Evolutionary conservation across 2,888 invertebrate species (phyloP), one percentile per base, ranked within the genome.

Genomic region (Seladonia tumulorum): DNA sequence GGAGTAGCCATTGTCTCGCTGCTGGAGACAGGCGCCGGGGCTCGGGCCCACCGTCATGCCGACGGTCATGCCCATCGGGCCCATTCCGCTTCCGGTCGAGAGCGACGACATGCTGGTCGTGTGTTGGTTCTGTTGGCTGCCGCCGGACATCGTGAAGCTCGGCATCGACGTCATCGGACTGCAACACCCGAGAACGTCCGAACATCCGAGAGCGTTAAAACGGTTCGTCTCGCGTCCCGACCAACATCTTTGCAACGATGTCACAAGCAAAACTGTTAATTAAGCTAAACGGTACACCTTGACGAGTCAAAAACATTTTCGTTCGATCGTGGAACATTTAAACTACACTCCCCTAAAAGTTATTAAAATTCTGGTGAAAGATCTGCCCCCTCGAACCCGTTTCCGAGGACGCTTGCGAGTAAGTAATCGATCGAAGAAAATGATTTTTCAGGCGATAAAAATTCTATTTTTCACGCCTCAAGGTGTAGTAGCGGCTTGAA

Each of bases 151-250:
- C 47, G 94, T 95, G 93, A 96, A 96, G 86, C 96, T 95, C 49
- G 96, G 95, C 96, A 96, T 96, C 73, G 96, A 95, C 18, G 96
- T 95, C 96, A 96, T 96, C 47, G 96, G 95, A 91, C 96, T 96
- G 68, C 22, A 68, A 68, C 68, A 68, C 4, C 22, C 35, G 68
- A 35, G 39, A 39, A 68, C 10, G 22, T 39, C 22, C 35, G 57
- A 57, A 57, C 57, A 57, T 57, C 57, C n/a, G 57, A 57, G 57
- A n/a, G 57, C n/a, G 57, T 57, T 57, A 57, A 57, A 57, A 57
- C 57, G 10, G 57, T 57, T n/a, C 57, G 57, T 0, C 57, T 57
- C 57, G 57, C 57, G 57, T 57, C 57, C 25, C 57, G 57, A 57
- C n/a, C 12, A 57, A 57, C n/a, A 57, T 57, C 57, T 57, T 57